Evolutionary conservation across 2,888 invertebrate genomes (phyloP), one percentile per base, ranked within the genome.

Genomic region (Anthrax anthrax): DNA sequence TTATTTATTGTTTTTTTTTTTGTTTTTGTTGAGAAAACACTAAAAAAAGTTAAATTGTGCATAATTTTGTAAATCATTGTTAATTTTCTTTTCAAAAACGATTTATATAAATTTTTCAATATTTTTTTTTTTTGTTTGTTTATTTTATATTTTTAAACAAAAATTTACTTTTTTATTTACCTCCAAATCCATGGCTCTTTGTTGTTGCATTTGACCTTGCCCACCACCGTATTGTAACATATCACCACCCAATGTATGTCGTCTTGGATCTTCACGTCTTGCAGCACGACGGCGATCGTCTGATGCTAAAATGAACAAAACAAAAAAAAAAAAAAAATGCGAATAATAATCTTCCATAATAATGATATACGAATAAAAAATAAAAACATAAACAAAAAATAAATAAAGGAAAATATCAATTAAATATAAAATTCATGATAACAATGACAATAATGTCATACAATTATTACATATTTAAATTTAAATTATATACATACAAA

Each of bases 171-270:
- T 6, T 23, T 6, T 8, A 8, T 4, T 23, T 72, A 87, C 87
- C 78, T 87, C 86, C 58, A 85, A 73, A 60, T 85, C 84, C 74
- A 82, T 77, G 47, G 81, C 77, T 55, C 80, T 74, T 62, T 76
- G 67, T 67, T 78, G 60, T 57, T 69, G 70, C 18, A 42, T 50
- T 9, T 51, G 50, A 18, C 48, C 52, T 45, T 55, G 53, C 64
- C 70, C 53, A 47, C 49, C 55, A 9, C 60, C 61, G 49, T 68
- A 69, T 58, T 81, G 80, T 17, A 83, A 73, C 60, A 84, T 82
- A 59, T 85, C 84, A 43, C 82, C 81, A 23, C 83, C 81, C 50
- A 88, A 75, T 8, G 88, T 88, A 65, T 88, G 88, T 17, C 88
- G 75, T 14, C 88, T 75, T 5, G 85, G 84, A 66, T 88, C 88